Base-by-base conservation (phyloP, 2,113 vertebrate species). In the Rhipidura dahli region DNA sequence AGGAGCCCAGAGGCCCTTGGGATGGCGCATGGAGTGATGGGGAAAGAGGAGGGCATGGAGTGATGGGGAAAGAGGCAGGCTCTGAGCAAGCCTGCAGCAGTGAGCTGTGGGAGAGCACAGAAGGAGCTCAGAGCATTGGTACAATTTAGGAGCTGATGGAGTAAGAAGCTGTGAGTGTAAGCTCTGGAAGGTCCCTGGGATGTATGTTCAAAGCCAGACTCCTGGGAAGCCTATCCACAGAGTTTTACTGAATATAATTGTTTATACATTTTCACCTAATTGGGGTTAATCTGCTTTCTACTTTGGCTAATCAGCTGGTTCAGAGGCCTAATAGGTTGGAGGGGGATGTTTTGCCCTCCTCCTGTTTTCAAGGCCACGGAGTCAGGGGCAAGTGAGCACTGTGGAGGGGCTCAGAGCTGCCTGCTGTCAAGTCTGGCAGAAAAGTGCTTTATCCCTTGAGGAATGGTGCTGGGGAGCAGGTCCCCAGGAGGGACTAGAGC, bases 201-300 rank as follows among this genome's bases (percentile, higher is more conserved):
- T 57, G 15, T n/a, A 40, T 30, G 27, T 69, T 83, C 57, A 80
- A 93, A 85, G 86, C 40, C 80, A 88, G 44, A 35, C 44, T 80
- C 75, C 81, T 23, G 64, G 54, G 60, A 45, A 82, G 12, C 28
- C 45, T 65, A 53, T 23, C 63, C 53, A 63, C 77, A 89, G 71
- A 68, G 47, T 24, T 90, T 90, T 88, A 44, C 47, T 83, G 80
- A 73, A 10, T 60, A 44, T 51, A 37, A 81, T 94, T 91, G 59
- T 85, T 92, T 88, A 56, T 50, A 88, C 9, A 23, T 83, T 86
- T 86, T 68, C 15, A 81, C 39, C 83, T 94, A 96, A 93, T 81
- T 77, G 64, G 68, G 56, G 68, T 96, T 95, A 96, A 96, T 93
- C 90, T 91, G 22, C 75, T 83, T 51, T 66, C 44, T 68, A 20